Conservation (phyloP, 2,113 vertebrate genomes). For the Albula glossodonta region DNA sequence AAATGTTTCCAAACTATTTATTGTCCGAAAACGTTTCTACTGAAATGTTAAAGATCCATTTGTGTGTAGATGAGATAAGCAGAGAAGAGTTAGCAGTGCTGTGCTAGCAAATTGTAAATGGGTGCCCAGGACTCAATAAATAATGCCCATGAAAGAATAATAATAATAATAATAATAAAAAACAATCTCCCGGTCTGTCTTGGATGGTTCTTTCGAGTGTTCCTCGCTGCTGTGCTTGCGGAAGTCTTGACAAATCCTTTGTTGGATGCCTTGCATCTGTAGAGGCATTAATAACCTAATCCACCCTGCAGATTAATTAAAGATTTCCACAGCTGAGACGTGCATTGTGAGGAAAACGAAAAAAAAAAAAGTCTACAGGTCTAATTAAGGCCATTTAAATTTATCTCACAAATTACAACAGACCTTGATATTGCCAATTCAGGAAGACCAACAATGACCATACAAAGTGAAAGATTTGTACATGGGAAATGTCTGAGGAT, state of each 20-base stretch:
- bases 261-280: not conserved
- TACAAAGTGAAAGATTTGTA: not conserved
- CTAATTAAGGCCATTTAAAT: slow-evolving; percentile 24
- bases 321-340: slow-evolving; percentile 11
- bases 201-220: not conserved
- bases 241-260: slow-evolving; percentile 27
- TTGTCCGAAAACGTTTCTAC: too few relatives aligned
- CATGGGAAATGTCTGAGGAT: not conserved
- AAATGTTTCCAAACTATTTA: too few relatives aligned
- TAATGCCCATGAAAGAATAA: too few relatives aligned
- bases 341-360: not conserved
- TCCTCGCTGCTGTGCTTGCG: not conserved
- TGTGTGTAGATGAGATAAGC: too few relatives aligned
- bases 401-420: slow-evolving; percentile 15
- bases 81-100: not conserved
- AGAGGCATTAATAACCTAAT: slow-evolving; percentile 22
- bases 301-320: slow-evolving; percentile 22
- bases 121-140: not conserved
- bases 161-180: not conserved
- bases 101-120: slow-evolving; percentile 1
- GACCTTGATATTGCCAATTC: not conserved
- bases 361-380: slow-evolving; percentile 10
- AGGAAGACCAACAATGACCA: not conserved
- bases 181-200: not conserved
- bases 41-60: too few relatives aligned